A percentile compares a stretch with the other conserved stretches of the same genome.
phyloP scores from a whole-genome alignment of 1,140 invertebrate species.

The Trachelipus rathkii region DNA sequence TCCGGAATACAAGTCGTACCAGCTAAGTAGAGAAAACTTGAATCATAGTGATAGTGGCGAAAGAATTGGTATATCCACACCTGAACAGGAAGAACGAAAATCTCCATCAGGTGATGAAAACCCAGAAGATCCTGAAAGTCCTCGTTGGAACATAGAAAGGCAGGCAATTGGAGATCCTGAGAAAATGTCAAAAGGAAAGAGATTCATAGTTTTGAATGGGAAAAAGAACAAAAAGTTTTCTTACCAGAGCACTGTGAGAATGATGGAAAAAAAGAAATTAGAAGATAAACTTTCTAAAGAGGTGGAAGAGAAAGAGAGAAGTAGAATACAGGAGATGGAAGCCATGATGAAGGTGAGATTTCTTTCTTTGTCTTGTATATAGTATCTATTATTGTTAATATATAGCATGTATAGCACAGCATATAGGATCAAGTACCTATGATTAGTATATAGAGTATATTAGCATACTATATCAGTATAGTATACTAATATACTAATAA shows the following conservation, averaged over 20 bases:
- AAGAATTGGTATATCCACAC: neutral
- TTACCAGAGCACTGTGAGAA: conserved; percentile 73
- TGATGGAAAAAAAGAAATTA: conserved; percentile 66
- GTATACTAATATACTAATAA: too few species aligned
- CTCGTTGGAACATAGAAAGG: neutral
- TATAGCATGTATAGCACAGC: neutral
- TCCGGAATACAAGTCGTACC: conserved; percentile 59
- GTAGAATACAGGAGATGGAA: conserved; percentile 64
- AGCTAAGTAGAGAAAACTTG: conserved; percentile 34
- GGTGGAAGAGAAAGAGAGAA: conserved; percentile 69
- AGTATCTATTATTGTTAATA: neutral
- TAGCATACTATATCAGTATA: too few species aligned
- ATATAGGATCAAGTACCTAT: too few species aligned
- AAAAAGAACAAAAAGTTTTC: conserved; percentile 64
- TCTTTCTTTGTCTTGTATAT: neutral
- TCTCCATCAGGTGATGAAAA: conserved; percentile 37
- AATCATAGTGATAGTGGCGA: neutral
- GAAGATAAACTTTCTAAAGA: conserved; percentile 69
- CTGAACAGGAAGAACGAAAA: conserved; percentile 40
- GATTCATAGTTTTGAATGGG: conserved; percentile 1
- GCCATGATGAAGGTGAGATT: conserved; percentile 41
- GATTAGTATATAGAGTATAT: too few species aligned
- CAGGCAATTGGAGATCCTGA: neutral
- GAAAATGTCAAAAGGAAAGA: neutral
- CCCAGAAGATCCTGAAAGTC: conserved; percentile 39